Evolutionary conservation across 2,888 invertebrate genomes (phyloP).

Genomic region (Plemyria rubiginata): DNA sequence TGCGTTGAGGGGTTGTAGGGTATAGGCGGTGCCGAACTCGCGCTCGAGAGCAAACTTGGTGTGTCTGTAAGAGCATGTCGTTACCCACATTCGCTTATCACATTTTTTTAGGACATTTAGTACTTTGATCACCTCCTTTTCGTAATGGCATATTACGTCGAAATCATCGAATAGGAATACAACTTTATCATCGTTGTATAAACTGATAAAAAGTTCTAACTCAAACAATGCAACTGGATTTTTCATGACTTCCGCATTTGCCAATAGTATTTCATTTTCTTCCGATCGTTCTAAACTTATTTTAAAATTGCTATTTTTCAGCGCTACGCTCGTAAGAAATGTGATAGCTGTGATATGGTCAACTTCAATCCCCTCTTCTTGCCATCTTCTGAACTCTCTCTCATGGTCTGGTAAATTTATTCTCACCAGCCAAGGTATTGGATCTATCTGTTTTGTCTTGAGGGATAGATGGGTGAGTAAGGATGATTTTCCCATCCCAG

Average conservation of each 20-base stretch:
- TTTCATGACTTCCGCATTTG: constrained; percentile 26
- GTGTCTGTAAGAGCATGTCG: constrained; percentile 46
- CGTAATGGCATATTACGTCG: constrained; percentile 50
- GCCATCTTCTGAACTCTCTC: constrained; percentile 44
- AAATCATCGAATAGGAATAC: constrained; percentile 55
- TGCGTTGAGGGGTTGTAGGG: constrained; percentile 43
- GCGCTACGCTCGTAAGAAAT: constrained; percentile 48
- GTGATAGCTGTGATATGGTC: constrained; percentile 34
- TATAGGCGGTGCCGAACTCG: constrained; percentile 44
- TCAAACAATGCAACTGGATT: constrained; percentile 43
- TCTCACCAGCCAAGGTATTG: constrained; percentile 51
- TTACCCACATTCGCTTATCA: constrained; percentile 52
- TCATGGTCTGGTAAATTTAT: constrained; percentile 47
- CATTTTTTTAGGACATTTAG: constrained; percentile 43
- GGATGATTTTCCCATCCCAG: constrained; percentile 53
- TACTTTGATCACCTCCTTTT: constrained; percentile 47
- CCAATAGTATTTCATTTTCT: constrained; percentile 33
- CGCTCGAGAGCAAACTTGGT: constrained; percentile 40
- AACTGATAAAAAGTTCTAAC: constrained; percentile 49
- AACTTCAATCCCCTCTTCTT: constrained; percentile 33
- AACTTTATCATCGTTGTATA: constrained; percentile 46
- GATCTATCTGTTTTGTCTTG: constrained; percentile 46
- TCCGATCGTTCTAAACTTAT: constrained; percentile 36
- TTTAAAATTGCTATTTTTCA: constrained; percentile 40
- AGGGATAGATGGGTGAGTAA: constrained; percentile 51